A percentile compares a stretch with the other conserved stretches of the same genome.
phyloP scores from a whole-genome alignment of 2,888 invertebrate species.

The Archaeoteleia sp. region DNA sequence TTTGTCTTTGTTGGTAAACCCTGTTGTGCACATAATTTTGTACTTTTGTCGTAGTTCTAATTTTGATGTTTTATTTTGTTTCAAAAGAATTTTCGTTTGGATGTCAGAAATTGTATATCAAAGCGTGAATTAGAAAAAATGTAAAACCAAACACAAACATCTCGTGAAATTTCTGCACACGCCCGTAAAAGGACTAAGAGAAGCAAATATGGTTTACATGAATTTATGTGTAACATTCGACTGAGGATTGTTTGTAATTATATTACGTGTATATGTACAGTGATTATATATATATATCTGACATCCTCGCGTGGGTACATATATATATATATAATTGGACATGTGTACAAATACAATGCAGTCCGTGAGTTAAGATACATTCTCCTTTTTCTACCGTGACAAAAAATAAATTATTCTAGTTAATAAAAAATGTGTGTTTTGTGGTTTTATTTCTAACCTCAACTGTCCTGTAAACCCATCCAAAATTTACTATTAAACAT shows the following conservation, averaged over 20 bases:
- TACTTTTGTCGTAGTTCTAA: no score
- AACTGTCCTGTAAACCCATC: conserved; percentile 2
- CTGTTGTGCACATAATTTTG: no score
- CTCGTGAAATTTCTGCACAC: no score
- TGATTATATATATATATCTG: conserved; percentile 39
- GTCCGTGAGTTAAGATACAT: conserved; percentile 74
- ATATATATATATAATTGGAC: conserved; percentile 55
- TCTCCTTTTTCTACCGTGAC: conserved; percentile 75
- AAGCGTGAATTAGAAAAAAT: no score
- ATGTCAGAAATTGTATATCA: no score
- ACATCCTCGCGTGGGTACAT: conserved; percentile 38
- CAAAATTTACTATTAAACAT: no score
- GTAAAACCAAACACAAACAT: no score
- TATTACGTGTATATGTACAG: conserved; percentile 36
- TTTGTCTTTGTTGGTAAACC: no score
- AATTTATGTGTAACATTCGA: conserved; percentile 74
- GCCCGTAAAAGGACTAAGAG: conserved; percentile 58
- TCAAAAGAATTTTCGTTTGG: no score
- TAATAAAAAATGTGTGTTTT: conserved; percentile 69
- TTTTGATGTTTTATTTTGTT: no score
- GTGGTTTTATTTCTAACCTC: conserved; percentile 24
- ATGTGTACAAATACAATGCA: conserved; percentile 73
- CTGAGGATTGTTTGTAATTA: conserved; percentile 74
- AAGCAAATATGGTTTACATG: conserved; percentile 69
- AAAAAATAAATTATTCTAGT: conserved; percentile 75